phyloP scores from a whole-genome alignment of 2,888 invertebrate genomes.

The Lasioglossum figueresi region DNA sequence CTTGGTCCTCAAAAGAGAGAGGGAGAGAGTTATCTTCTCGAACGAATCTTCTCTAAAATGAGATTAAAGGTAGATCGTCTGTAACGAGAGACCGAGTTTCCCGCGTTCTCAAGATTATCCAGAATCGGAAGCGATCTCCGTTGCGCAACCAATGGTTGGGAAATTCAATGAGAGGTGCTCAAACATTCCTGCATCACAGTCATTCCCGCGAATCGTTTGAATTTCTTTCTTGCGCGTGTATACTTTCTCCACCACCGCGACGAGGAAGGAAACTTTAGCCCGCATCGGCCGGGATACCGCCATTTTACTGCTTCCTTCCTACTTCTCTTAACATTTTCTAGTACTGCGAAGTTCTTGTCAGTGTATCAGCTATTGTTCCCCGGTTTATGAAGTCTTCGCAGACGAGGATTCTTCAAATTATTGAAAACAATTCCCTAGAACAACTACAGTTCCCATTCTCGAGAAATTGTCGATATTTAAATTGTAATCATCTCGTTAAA shows the following conservation, averaged over 20 bases:
- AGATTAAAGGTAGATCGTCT: constrained; percentile 9
- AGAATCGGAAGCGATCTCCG: not conserved
- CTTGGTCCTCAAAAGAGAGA: not conserved
- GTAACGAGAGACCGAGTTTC: not conserved
- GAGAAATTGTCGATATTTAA: too few relatives aligned
- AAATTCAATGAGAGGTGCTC: constrained; percentile 40
- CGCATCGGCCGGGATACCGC: not conserved
- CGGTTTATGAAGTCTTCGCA: not conserved
- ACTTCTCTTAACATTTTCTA: not conserved
- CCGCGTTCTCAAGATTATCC: constrained; percentile 3
- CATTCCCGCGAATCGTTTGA: constrained; percentile 33
- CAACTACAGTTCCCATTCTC: too few relatives aligned
- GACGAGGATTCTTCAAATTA: not conserved
- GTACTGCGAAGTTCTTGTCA: not conserved
- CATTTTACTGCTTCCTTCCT: not conserved
- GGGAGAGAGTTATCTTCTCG: not conserved
- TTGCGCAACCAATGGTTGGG: constrained; percentile 41
- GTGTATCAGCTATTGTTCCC: not conserved
- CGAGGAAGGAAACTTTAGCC: constrained; percentile 6
- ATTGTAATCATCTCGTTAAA: too few relatives aligned
- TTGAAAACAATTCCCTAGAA: too few relatives aligned
- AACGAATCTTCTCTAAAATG: not conserved
- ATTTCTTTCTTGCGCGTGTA: constrained; percentile 49
- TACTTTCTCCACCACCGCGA: constrained; percentile 46
- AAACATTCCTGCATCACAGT: constrained; percentile 39